phyloP scores from a whole-genome alignment of 2,113 vertebrate species.

The Vulpes vulpes region DNA sequence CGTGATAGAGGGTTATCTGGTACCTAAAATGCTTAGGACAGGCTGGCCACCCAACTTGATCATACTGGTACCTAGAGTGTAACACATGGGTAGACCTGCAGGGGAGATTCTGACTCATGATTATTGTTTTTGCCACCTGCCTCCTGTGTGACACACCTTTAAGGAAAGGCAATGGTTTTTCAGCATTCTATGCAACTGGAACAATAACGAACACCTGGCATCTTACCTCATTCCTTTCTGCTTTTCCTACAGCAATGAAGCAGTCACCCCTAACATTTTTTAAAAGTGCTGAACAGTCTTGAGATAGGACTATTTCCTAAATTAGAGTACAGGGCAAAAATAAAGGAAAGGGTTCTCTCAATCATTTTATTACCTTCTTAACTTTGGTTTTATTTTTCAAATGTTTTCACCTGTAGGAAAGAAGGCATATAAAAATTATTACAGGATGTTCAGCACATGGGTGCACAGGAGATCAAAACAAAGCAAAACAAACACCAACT shows the following conservation, averaged over 20 bases:
- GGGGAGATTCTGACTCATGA: not conserved
- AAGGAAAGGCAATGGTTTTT: not conserved
- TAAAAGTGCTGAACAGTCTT: slow-evolving; percentile 19
- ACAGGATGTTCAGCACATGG: not conserved
- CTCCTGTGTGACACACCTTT: not conserved
- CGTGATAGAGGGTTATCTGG: not conserved
- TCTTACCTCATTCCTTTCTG: not conserved
- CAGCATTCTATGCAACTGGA: not conserved
- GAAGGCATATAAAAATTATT: not conserved
- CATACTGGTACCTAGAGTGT: not conserved
- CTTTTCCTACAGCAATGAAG: not conserved
- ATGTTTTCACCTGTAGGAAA: not conserved
- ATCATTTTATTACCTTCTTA: not conserved
- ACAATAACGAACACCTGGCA: not conserved
- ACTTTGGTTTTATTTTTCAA: slow-evolving; percentile 44
- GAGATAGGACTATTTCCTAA: not conserved
- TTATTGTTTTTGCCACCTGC: not conserved
- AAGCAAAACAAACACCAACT: not conserved
- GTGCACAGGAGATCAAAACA: not conserved
- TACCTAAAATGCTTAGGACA: not conserved
- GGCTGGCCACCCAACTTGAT: not conserved
- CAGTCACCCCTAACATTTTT: not conserved
- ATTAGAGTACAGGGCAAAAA: not conserved
- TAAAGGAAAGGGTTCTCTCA: not conserved
- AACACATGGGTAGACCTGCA: not conserved